Conservation (phyloP, 2,888 invertebrate genomes). For the Amblyjoppa proteus region DNA sequence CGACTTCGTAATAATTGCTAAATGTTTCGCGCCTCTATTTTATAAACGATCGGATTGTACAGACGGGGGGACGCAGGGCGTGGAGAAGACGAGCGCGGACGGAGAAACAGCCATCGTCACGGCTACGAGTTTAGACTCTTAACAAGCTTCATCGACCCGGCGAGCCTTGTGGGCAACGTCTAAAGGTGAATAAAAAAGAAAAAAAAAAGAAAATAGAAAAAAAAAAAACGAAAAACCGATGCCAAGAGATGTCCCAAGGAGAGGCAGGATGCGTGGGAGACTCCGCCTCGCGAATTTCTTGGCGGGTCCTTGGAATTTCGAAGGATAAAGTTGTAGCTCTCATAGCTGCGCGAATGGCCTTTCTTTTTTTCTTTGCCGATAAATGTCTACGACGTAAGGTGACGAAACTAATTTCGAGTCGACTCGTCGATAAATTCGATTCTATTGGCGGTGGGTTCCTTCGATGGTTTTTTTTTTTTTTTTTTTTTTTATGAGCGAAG, state of each 20-base stretch:
- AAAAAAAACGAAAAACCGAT: background rate
- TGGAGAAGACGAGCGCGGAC: slow-evolving; percentile 18
- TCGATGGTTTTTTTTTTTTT: slow-evolving; percentile 24
- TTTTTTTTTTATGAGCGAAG: background rate
- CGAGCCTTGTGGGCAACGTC: background rate
- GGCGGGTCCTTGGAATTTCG: slow-evolving; percentile 16
- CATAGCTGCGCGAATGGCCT: slow-evolving; percentile 3
- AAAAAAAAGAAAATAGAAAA: slow-evolving; percentile 2
- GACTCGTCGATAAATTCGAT: slow-evolving; percentile 13
- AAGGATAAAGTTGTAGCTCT: slow-evolving; percentile 2
- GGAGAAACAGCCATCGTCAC: slow-evolving; percentile 3
- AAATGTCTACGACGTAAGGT: background rate
- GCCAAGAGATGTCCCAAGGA: slow-evolving; percentile 10
- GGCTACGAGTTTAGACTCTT: slow-evolving; percentile 42
- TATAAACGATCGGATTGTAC: slow-evolving; percentile 20
- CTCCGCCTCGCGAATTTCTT: slow-evolving; percentile 8
- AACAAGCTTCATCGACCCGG: slow-evolving; percentile 9
- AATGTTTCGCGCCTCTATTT: slow-evolving; percentile 71
- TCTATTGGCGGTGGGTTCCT: background rate
- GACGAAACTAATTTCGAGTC: slow-evolving; percentile 20
- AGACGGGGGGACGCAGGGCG: background rate
- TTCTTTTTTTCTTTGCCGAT: slow-evolving; percentile 16
- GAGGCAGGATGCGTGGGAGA: slow-evolving; percentile 2
- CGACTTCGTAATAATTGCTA: slow-evolving; percentile 74
- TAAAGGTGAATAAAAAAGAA: slow-evolving; percentile 2